Percentiles rank a stretch among this genome's conserved stretches.
phyloP scores from a whole-genome alignment of 2,888 invertebrate genomes.

The Lasioglossum oenotherae region DNA sequence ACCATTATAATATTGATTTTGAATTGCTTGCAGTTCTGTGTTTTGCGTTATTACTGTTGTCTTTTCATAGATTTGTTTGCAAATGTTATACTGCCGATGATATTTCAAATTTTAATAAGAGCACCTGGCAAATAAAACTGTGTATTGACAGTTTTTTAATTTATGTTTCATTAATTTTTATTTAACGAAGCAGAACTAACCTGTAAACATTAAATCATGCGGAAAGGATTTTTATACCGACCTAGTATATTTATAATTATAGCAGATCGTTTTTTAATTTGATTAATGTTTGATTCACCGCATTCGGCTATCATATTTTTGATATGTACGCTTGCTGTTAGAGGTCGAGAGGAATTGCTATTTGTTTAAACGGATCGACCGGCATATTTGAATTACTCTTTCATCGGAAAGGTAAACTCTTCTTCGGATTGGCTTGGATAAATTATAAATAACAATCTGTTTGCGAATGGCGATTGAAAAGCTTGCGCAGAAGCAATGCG shows the following conservation, averaged over 20 bases:
- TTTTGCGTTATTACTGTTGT: neutral
- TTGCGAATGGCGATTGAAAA: neutral
- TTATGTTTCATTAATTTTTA: neutral
- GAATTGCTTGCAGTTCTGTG: neutral
- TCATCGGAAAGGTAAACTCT: neutral
- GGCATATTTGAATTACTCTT: neutral
- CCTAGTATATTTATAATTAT: neutral
- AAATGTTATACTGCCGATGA: neutral
- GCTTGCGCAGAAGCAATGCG: conserved; percentile 15
- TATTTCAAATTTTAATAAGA: neutral
- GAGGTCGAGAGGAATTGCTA: neutral
- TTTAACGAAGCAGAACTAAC: neutral
- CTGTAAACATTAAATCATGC: neutral
- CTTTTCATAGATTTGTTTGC: neutral
- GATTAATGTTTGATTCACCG: neutral
- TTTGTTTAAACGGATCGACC: neutral
- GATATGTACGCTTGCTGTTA: neutral
- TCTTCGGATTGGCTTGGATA: neutral
- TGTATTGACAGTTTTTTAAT: no score
- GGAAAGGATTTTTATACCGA: neutral
- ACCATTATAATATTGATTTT: neutral
- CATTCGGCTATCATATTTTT: neutral
- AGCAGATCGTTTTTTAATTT: neutral
- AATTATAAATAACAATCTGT: conserved; percentile 15
- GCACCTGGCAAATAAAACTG: neutral